Percentiles rank a stretch among this genome's conserved stretches.
Evolutionary conservation across 2,113 vertebrate species (phyloP).

Genomic region (Urocynchramus pylzowi): DNA sequence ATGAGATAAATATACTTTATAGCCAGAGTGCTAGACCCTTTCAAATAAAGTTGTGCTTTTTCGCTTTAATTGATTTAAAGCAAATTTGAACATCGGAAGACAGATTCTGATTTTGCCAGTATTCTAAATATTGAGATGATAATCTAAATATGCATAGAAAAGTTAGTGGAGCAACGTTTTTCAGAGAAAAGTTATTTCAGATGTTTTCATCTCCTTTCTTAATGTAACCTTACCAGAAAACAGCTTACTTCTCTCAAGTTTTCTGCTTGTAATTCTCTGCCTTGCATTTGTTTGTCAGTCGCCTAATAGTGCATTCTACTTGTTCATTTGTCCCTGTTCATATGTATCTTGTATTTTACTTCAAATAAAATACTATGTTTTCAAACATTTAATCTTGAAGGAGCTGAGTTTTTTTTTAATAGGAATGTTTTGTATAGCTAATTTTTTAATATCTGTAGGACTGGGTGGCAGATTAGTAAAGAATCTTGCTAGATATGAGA

Average conservation of each 20-base stretch:
- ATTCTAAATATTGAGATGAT: background rate
- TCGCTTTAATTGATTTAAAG: background rate
- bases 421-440: background rate
- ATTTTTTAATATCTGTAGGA: background rate
- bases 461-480: background rate
- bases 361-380: slow-evolving; percentile 42
- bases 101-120: background rate
- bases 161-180: background rate
- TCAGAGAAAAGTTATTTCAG: background rate
- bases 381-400: background rate
- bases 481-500: background rate
- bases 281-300: background rate
- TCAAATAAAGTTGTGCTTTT: background rate
- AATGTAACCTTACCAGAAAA: background rate
- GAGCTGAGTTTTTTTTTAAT: background rate
- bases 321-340: background rate
- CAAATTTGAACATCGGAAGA: background rate
- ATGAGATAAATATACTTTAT: background rate
- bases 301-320: background rate
- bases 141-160: background rate
- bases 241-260: background rate
- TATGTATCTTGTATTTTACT: background rate
- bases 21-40: background rate
- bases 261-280: background rate
- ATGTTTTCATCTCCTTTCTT: background rate